Percentiles rank a stretch among this genome's conserved stretches.
Evolutionary conservation across 2,888 invertebrate species (phyloP).

Genomic region (Temnothorax unifasciatus): DNA sequence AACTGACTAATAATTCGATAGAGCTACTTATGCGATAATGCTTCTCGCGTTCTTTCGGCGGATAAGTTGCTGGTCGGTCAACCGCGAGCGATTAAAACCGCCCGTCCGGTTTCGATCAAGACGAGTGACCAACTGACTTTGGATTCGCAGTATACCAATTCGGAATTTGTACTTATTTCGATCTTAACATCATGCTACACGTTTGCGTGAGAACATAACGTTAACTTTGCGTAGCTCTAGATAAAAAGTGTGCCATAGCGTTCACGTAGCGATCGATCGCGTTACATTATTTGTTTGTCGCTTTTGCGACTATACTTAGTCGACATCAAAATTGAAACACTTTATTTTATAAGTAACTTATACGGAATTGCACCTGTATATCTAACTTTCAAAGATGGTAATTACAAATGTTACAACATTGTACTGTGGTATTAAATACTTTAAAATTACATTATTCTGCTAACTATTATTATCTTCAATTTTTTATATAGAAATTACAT

Average conservation of each 20-base stretch:
- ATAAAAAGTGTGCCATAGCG: neutral
- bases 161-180: neutral
- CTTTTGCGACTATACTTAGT: neutral
- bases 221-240: conserved; percentile 2
- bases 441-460: neutral
- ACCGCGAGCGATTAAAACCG: conserved; percentile 17
- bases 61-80: conserved; percentile 14
- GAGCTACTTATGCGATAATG: conserved; percentile 39
- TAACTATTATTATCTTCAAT: neutral
- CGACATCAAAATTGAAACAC: neutral
- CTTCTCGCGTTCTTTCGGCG: conserved; percentile 29
- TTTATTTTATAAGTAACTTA: neutral
- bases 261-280: neutral
- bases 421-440: neutral
- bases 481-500: conserved; percentile 16
- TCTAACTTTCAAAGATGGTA: neutral
- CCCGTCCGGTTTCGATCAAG: conserved; percentile 1
- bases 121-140: neutral
- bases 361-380: neutral
- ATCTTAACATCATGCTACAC: neutral
- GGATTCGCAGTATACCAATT: neutral
- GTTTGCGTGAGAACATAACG: neutral
- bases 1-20: conserved; percentile 48
- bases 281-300: neutral
- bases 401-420: neutral